Evolutionary conservation across 64 coral and sea anemone genomes (phyloP).

Genomic region (Montipora capricornis): DNA sequence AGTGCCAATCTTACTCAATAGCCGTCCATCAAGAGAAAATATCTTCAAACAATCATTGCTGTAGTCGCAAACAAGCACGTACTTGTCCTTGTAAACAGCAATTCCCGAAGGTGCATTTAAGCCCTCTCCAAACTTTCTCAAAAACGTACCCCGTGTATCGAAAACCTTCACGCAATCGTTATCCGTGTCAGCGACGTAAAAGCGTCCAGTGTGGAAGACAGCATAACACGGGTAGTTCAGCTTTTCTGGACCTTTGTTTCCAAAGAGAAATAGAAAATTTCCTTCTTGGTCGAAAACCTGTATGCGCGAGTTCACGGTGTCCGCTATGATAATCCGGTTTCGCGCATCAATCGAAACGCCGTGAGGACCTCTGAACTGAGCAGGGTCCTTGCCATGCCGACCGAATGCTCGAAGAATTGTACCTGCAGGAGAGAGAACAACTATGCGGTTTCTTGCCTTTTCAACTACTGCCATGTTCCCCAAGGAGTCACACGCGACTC

Average conservation of each 20-base stretch:
- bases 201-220: conserved; percentile 56
- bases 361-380: conserved; percentile 74
- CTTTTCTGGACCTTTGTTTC: conserved; percentile 69
- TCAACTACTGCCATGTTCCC: conserved; percentile 62
- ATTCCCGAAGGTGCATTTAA: conserved; percentile 83
- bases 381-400: conserved; percentile 63
- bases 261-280: conserved; percentile 83
- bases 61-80: conserved; percentile 78
- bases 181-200: conserved; percentile 69
- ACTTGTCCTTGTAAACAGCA: conserved; percentile 77
- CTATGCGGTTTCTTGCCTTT: conserved; percentile 50
- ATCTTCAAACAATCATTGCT: conserved; percentile 87
- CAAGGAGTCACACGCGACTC: conserved; percentile 33
- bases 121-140: conserved; percentile 47
- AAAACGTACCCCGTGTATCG: conserved; percentile 44
- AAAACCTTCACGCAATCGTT: conserved; percentile 69
- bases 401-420: conserved; percentile 54
- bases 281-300: conserved; percentile 88
- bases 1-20: conserved; percentile 64
- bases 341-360: conserved; percentile 64
- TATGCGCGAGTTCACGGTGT: conserved; percentile 79
- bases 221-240: conserved; percentile 67
- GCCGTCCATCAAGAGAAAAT: conserved; percentile 66
- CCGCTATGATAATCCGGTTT: conserved; percentile 79
- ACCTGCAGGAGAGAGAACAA: conserved; percentile 20